A percentile compares a stretch with the other conserved stretches of the same genome.
Evolutionary conservation across 2,797 vertebrate genomes (phyloP).

Genomic region (Ceryle rudis): DNA sequence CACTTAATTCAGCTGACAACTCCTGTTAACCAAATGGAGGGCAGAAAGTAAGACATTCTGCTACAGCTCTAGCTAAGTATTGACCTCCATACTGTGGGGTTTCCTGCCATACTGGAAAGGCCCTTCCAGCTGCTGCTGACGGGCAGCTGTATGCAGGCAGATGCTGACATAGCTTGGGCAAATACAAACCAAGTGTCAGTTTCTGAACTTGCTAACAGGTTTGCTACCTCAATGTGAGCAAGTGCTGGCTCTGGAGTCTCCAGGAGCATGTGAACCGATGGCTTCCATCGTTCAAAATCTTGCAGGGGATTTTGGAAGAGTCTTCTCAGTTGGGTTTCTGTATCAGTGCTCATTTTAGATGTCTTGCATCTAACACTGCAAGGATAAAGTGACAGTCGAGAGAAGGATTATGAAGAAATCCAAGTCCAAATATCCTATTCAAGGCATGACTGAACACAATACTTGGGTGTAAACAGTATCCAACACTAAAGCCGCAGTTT

Average conservation of each 20-base stretch:
- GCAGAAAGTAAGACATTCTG: background rate
- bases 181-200: background rate
- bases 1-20: background rate
- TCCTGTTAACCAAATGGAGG: background rate
- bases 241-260: constrained; percentile 83
- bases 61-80: background rate
- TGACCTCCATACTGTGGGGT: background rate
- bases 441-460: background rate
- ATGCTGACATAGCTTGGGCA: background rate
- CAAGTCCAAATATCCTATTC: background rate
- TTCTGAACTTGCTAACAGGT: background rate
- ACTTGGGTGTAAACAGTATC: background rate
- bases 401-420: constrained; percentile 30
- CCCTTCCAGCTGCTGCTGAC: background rate
- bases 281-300: constrained; percentile 86
- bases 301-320: constrained; percentile 85
- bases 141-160: background rate
- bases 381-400: background rate
- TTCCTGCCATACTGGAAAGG: background rate
- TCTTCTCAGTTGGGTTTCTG: constrained; percentile 79
- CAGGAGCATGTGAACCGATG: constrained; percentile 81
- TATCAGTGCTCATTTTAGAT: constrained; percentile 81
- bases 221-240: constrained; percentile 86
- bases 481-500: constrained; percentile 25
- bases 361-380: constrained; percentile 86